Evolutionary conservation across 2,888 invertebrate species (phyloP).

Genomic region (Ormia ochracea): DNA sequence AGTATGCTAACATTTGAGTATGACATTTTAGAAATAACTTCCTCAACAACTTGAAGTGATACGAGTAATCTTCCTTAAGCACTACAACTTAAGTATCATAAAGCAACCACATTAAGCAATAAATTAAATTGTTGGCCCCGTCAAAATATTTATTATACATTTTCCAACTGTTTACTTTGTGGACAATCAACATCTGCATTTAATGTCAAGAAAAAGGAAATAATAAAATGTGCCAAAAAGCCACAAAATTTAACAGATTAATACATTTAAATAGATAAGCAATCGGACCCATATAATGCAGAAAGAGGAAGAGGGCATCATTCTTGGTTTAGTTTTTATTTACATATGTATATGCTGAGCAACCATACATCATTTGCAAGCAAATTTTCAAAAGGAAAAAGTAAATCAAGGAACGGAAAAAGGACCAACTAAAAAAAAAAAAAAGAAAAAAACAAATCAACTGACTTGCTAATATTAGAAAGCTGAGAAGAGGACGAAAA

Average conservation of each 20-base stretch:
- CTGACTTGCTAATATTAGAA: not conserved
- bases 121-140: constrained; percentile 22
- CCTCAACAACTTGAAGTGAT: not conserved
- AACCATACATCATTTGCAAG: constrained; percentile 40
- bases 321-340: not conserved
- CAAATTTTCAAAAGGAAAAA: constrained; percentile 20
- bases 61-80: not conserved
- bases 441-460: not conserved
- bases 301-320: not conserved
- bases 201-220: constrained; percentile 36
- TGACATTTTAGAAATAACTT: not conserved
- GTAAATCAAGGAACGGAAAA: not conserved
- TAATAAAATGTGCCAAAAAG: constrained; percentile 5
- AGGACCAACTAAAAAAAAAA: not conserved
- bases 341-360: not conserved
- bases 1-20: not conserved
- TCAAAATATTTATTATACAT: not conserved
- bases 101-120: constrained; percentile 17
- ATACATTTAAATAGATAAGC: constrained; percentile 36
- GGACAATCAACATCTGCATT: constrained; percentile 47
- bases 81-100: not conserved
- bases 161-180: not conserved
- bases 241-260: constrained; percentile 31
- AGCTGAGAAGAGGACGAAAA: not conserved
- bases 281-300: not conserved